Percentiles rank a stretch among this genome's conserved stretches.
phyloP scores from a whole-genome alignment of 2,797 vertebrate genomes.

The Phoxinus dragarum region DNA sequence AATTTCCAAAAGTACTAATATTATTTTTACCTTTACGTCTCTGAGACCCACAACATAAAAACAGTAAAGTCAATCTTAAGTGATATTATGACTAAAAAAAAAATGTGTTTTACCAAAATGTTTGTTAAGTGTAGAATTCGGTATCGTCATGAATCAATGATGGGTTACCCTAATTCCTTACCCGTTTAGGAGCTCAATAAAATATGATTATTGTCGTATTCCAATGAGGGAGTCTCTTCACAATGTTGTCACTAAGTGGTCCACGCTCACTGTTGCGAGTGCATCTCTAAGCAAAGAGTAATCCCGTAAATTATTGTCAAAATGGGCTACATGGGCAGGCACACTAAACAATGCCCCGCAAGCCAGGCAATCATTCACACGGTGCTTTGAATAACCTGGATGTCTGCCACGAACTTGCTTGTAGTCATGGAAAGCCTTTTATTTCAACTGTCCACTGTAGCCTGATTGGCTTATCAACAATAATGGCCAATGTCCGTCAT shows the following conservation, averaged over 20 bases:
- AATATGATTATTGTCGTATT: constrained; percentile 3
- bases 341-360: constrained; percentile 44
- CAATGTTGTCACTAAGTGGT: constrained; percentile 25
- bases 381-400: constrained; percentile 37
- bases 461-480: constrained; percentile 4
- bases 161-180: constrained; percentile 17
- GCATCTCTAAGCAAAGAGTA: constrained; percentile 35
- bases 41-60: background rate
- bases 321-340: constrained; percentile 43
- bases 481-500: background rate
- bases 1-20: background rate
- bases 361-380: constrained; percentile 44
- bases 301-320: constrained; percentile 56
- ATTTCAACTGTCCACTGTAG: background rate
- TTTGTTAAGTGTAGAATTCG: background rate
- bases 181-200: background rate
- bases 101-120: background rate
- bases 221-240: background rate
- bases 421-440: constrained; percentile 53
- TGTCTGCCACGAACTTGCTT: constrained; percentile 41
- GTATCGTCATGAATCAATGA: too few species aligned
- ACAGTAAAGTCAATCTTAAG: background rate
- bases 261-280: constrained; percentile 25
- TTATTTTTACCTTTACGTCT: background rate
- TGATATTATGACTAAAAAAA: background rate